Evolutionary conservation across 2,888 invertebrate genomes (phyloP), one percentile per base, ranked within the genome.

Genomic region (Hirtodrosophila duncani): DNA sequence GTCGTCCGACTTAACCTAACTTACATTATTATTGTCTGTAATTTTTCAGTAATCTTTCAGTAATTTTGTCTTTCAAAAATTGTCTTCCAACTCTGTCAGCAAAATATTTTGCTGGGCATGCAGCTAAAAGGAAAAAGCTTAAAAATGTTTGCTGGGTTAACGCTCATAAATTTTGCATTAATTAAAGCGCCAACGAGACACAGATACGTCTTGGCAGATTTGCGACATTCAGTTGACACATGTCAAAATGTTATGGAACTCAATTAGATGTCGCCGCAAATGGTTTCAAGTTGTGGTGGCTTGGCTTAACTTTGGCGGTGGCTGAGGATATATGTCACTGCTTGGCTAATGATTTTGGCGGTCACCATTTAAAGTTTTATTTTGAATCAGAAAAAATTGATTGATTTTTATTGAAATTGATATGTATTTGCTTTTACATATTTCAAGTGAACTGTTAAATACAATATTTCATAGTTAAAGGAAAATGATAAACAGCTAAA

Each of bases 231-330:
- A n/a, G n/a, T 53, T 74, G 75, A 75, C 81, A 75, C 61, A 62
- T 77, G 74, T 81, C 81, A 67, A 67, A 69, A 65, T 62, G 51
- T 61, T 63, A 45, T 58, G 38, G 55, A 81, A 81, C 79, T 74
- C 75, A 78, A 78, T 77, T 81, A 74, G 79, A 46, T 48, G 51
- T 29, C 37, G 26, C 71, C 66, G 41, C 78, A 77, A 57, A 74
- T 48, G 59, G 53, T 27, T 42, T 70, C 53, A 44, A 58, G 36
- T 57, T 48, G 63, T 51, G 33, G 27, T 50, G 55, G 61, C 14
- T 31, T 43, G 31, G 33, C 39, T 42, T 20, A 30, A 8, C 6
- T 23, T 42, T 23, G 24, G 13, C 17, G 9, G 16, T 21, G 20
- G 11, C 16, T 34, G n/a, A n/a, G n/a, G n/a, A n/a, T n/a, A n/a